Evolutionary conservation across 2,113 vertebrate species (phyloP).

Genomic region (Ptilonorhynchus violaceus): DNA sequence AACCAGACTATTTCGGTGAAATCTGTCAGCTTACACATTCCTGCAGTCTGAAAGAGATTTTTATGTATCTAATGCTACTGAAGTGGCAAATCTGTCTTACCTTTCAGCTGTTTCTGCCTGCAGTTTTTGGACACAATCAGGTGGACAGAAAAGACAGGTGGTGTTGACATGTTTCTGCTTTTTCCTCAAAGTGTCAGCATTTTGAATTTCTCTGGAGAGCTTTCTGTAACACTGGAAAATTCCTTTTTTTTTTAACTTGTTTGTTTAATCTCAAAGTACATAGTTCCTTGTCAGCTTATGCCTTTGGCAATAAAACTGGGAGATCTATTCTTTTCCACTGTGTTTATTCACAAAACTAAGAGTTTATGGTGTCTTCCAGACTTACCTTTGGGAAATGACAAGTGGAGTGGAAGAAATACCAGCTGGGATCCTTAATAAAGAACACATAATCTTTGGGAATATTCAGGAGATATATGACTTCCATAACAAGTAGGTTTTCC

Average conservation of each 20-base stretch:
- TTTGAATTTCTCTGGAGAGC: background rate
- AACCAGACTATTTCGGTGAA: background rate
- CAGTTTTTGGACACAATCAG: background rate
- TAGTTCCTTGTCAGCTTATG: background rate
- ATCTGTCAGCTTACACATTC: background rate
- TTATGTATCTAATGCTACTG: background rate
- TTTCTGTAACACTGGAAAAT: background rate
- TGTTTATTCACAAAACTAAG: constrained; percentile 14
- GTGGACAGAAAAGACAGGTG: background rate
- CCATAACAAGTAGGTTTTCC: constrained; percentile 90
- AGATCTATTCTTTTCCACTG: background rate
- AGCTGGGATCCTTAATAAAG: constrained; percentile 90
- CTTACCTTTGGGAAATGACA: constrained; percentile 97
- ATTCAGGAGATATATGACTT: constrained; percentile 98
- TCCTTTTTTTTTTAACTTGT: background rate
- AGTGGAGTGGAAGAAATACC: constrained; percentile 94
- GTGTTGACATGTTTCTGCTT: background rate
- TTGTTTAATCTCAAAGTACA: background rate
- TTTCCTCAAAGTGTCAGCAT: background rate
- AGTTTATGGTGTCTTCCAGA: constrained; percentile 77
- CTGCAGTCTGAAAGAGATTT: background rate
- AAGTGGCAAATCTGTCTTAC: background rate
- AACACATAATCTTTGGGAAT: constrained; percentile 94
- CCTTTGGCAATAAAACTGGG: background rate
- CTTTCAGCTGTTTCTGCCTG: background rate